Evolutionary conservation across 1,140 invertebrate species (phyloP), one percentile per base, ranked within the genome.

Genomic region (Thrips palmi): DNA sequence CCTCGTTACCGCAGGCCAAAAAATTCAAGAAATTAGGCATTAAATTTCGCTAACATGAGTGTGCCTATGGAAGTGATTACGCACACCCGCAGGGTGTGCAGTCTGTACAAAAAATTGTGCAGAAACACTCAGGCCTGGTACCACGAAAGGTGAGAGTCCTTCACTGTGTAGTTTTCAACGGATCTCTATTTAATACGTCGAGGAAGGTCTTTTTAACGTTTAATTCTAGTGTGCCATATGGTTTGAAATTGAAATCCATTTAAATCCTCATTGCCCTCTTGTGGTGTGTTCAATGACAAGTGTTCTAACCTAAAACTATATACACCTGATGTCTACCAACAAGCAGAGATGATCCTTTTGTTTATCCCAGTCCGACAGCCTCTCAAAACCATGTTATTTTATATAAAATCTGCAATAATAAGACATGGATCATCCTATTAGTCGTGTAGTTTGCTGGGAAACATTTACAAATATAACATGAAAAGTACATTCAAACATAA

Each of bases 11-110:
- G n/a, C n/a, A n/a, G n/a, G n/a, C n/a, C n/a, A n/a, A n/a, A n/a
- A n/a, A n/a, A n/a, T n/a, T n/a, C n/a, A n/a, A n/a, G n/a, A n/a
- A n/a, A n/a, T n/a, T n/a, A n/a, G n/a, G n/a, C n/a, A n/a, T n/a
- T n/a, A n/a, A n/a, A n/a, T n/a, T n/a, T n/a, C n/a, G n/a, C n/a
- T n/a, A n/a, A n/a, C n/a, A n/a, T n/a, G n/a, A n/a, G n/a, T n/a
- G n/a, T 49, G 23, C 47, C 47, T 12, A 41, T 32, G 40, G 45
- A 49, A 28, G 14, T 61, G 39, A 35, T 64, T 43, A 57, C 64
- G 17, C 81, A 84, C 56, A 62, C 67, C 29, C 64, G 64, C 55
- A 74, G 65, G 64, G 81, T 82, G 5, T 76, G 71, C 50, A 70
- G 63, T 42, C 59, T 81, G 10, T 82, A 80, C 50, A 88, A 81